Conservation (phyloP, 2,888 invertebrate genomes). For the Calameuta filiformis region DNA sequence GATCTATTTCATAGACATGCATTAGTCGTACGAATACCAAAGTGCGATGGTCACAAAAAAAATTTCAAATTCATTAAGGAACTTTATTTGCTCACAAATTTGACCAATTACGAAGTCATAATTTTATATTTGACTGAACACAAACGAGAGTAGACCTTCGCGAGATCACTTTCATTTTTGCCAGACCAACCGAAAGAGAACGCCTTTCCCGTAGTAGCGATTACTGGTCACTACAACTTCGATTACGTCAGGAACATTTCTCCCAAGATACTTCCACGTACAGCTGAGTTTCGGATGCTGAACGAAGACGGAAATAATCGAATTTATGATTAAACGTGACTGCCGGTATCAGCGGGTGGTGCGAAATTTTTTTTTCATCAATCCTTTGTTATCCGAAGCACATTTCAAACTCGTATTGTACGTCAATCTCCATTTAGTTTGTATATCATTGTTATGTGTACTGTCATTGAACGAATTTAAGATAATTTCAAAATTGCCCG, state of each 20-base stretch:
- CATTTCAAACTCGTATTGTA: background rate
- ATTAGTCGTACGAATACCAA: background rate
- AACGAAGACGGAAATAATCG: background rate
- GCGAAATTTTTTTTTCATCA: background rate
- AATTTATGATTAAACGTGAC: background rate
- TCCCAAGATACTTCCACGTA: background rate
- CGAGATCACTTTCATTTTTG: constrained; percentile 20
- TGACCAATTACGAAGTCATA: background rate
- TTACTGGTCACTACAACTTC: background rate
- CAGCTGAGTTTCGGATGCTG: background rate
- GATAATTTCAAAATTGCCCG: background rate
- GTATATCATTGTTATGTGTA: background rate
- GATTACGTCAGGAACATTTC: constrained; percentile 19
- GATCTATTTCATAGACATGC: background rate
- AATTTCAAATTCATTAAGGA: background rate
- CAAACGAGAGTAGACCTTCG: background rate
- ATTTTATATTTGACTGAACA: background rate
- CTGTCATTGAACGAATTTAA: no score
- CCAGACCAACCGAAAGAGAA: constrained; percentile 8
- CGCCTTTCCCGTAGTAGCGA: constrained; percentile 11
- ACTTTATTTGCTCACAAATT: background rate
- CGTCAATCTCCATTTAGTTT: background rate
- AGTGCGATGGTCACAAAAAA: background rate
- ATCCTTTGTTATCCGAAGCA: background rate
- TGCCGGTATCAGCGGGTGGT: background rate